A percentile compares a stretch with the other conserved stretches of the same genome.
phyloP scores from a whole-genome alignment of 1,140 invertebrate genomes.

The Zaprionus davidi region DNA sequence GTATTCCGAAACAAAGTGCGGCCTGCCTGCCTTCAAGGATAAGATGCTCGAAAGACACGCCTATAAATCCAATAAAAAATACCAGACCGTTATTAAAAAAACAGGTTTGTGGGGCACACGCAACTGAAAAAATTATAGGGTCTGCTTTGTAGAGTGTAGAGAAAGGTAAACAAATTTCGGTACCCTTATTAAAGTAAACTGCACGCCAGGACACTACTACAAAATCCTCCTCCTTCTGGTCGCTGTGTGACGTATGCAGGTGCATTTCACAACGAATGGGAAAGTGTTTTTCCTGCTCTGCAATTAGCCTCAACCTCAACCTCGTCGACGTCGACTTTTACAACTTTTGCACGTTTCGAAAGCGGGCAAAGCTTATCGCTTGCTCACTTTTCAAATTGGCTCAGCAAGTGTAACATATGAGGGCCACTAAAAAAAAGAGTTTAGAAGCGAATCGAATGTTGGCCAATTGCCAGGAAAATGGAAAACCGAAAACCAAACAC shows the following conservation, averaged over 20 bases:
- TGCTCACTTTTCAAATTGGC: constrained; percentile 49
- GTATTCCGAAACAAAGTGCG: constrained; percentile 18
- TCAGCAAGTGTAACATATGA: constrained; percentile 39
- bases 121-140: constrained; percentile 71
- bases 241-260: constrained; percentile 66
- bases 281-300: constrained; percentile 66
- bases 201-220: constrained; percentile 62
- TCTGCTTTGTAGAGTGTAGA: constrained; percentile 16
- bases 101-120: constrained; percentile 65
- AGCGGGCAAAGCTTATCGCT: constrained; percentile 30
- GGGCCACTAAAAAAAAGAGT: constrained; percentile 34
- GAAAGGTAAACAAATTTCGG: constrained; percentile 12
- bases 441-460: constrained; percentile 28
- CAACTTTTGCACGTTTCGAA: constrained; percentile 45
- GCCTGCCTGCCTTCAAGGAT: constrained; percentile 55
- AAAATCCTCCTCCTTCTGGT: constrained; percentile 58
- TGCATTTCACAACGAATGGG: constrained; percentile 63
- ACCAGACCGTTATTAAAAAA: constrained; percentile 77
- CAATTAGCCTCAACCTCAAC: constrained; percentile 39
- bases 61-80: constrained; percentile 58
- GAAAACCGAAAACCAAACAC: constrained; percentile 11
- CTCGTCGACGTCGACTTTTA: neutral
- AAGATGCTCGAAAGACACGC: constrained; percentile 53
- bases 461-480: constrained; percentile 56
- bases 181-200: constrained; percentile 25